These are phyloP conservation scores for Nyctibius grandis DNA, from an alignment of 2,797 vertebrate genomes.

Conservation along the genomic window DNA sequence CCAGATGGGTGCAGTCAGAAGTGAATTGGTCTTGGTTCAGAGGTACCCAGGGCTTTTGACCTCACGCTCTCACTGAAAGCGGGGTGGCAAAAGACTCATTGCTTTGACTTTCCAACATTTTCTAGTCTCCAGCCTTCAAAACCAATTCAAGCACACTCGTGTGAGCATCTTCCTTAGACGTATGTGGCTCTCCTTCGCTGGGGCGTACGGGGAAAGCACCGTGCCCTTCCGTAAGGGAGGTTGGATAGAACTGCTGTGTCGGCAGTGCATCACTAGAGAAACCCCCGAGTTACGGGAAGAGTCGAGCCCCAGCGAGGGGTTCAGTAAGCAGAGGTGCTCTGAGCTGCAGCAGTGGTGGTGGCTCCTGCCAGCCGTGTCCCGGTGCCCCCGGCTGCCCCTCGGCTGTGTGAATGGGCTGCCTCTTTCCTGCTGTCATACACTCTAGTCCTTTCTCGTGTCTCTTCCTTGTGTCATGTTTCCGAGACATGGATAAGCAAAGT, in stretches of 20 bases:
- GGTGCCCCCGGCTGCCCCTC: background rate
- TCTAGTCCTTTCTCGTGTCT: background rate
- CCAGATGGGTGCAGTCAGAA: background rate
- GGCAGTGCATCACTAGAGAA: background rate
- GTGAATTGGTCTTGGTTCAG: background rate
- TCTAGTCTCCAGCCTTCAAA: background rate
- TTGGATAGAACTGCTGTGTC: background rate
- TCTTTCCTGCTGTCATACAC: background rate
- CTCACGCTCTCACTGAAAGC: background rate
- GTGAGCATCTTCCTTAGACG: background rate
- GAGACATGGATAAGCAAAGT: background rate
- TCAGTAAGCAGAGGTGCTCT: background rate
- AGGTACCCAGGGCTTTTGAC: background rate
- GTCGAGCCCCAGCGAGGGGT: background rate
- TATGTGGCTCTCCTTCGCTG: background rate
- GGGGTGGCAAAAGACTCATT: background rate
- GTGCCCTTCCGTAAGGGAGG: background rate
- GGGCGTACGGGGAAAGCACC: accelerated
- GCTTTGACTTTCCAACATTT: background rate
- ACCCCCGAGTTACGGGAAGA: background rate
- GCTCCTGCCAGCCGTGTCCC: background rate
- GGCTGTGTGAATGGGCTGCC: too few species aligned
- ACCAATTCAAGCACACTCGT: background rate
- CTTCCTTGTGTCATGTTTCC: background rate
- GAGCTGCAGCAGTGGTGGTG: background rate